These are phyloP conservation scores for Philhelius pedissequus DNA, from an alignment of 2,888 invertebrate genomes.

Conservation along the genomic window DNA sequence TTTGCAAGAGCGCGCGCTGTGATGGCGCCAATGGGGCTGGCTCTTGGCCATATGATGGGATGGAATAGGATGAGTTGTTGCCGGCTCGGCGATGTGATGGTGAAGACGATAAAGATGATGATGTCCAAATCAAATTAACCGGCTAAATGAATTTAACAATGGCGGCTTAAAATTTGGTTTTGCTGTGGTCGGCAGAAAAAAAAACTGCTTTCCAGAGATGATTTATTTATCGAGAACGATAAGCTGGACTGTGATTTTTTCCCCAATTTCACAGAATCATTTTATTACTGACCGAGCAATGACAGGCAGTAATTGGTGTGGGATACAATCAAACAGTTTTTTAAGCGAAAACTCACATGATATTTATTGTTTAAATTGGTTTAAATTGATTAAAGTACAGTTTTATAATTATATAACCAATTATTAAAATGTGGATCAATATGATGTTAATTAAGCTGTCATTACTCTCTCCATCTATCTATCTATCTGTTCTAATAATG, in stretches of 20 bases:
- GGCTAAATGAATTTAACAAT: constrained; percentile 61
- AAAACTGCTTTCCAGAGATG: neutral
- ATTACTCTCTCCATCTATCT: neutral
- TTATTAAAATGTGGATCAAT: neutral
- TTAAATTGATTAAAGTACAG: constrained; percentile 35
- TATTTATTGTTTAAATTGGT: constrained; percentile 50
- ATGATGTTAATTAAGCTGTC: neutral
- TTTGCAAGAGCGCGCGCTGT: neutral
- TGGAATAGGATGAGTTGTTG: neutral
- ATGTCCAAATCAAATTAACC: constrained; percentile 59
- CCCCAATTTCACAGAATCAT: constrained; percentile 4
- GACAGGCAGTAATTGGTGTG: neutral
- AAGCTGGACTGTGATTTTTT: neutral
- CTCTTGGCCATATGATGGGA: neutral
- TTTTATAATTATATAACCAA: constrained; percentile 22
- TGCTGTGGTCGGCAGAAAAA: constrained; percentile 1
- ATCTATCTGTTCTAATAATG: neutral
- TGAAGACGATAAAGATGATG: constrained; percentile 36
- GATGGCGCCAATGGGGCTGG: constrained; percentile 4
- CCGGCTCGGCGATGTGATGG: neutral
- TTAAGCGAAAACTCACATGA: constrained; percentile 31
- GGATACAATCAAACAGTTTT: neutral
- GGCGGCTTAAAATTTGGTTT: constrained; percentile 53
- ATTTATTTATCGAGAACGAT: constrained; percentile 29
- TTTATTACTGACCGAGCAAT: neutral